These are phyloP conservation scores for Sitta carolinensis DNA, from an alignment of 2,797 vertebrate species.

Conservation along the genomic window DNA sequence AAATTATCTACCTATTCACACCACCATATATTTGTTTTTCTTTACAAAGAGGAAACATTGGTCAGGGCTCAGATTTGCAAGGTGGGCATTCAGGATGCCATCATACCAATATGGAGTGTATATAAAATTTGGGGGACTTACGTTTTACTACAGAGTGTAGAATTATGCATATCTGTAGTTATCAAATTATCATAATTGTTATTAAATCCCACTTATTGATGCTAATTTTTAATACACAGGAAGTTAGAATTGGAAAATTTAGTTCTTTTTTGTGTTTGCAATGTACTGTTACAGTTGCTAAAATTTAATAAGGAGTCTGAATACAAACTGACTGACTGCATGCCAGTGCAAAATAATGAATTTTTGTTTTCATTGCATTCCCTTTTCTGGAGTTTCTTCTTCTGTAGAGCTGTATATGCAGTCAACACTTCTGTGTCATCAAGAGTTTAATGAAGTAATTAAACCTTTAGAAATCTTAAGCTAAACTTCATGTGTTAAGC, in stretches of 20 bases:
- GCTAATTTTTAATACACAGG: background rate
- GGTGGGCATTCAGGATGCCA: background rate
- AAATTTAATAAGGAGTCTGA: background rate
- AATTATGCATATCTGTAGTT: background rate
- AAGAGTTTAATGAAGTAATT: background rate
- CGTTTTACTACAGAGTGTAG: background rate
- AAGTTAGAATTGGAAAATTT: background rate
- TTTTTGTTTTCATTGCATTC: background rate
- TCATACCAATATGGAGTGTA: background rate
- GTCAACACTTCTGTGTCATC: background rate
- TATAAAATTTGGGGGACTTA: background rate
- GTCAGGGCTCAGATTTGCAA: background rate
- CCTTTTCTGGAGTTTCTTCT: background rate
- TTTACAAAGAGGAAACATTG: background rate
- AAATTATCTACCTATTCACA: background rate
- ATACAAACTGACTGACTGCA: background rate
- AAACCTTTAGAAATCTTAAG: background rate
- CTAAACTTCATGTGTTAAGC: background rate
- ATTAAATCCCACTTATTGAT: background rate
- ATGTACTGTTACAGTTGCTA: background rate
- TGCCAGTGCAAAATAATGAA: background rate
- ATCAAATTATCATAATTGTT: background rate
- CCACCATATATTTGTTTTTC: background rate
- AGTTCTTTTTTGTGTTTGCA: background rate
- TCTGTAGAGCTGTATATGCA: background rate